These are phyloP conservation scores for Paramisgurnus dabryanus DNA, from an alignment of 2,113 vertebrate species.

Conservation along the genomic window DNA sequence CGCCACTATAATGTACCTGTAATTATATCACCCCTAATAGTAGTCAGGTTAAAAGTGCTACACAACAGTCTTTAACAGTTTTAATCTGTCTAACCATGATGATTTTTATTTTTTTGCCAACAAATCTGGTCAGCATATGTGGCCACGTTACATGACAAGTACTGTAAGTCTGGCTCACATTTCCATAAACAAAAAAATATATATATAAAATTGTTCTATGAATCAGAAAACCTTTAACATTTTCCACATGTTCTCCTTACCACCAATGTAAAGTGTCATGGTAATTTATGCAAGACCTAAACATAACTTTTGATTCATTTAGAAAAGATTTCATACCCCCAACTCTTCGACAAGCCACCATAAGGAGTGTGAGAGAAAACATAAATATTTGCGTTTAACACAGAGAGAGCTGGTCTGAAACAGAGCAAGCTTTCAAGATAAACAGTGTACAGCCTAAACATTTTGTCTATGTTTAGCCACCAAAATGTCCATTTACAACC, in stretches of 20 bases:
- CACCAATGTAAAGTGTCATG: neutral
- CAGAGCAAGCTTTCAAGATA: neutral
- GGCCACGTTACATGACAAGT: neutral
- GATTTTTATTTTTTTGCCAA: neutral
- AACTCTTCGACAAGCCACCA: constrained; percentile 1
- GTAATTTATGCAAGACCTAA: neutral
- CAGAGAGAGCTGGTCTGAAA: constrained; percentile 12
- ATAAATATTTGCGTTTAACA: constrained; percentile 51
- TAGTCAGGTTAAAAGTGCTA: neutral
- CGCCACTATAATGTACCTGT: too few relatives aligned
- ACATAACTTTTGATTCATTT: neutral
- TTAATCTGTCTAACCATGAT: too few relatives aligned
- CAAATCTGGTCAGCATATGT: neutral
- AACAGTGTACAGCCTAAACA: constrained; percentile 57
- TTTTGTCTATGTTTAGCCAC: constrained; percentile 55
- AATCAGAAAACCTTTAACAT: neutral
- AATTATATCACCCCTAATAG: too few relatives aligned
- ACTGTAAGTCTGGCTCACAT: neutral
- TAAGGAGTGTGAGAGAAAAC: constrained; percentile 21
- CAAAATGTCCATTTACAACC: neutral
- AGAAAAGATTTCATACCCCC: neutral
- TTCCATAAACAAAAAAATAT: neutral
- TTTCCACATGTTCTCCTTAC: neutral
- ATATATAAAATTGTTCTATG: neutral
- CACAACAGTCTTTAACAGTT: neutral